Percentiles rank a stretch among this genome's conserved stretches.
Evolutionary conservation across 2,113 vertebrate species (phyloP).

Genomic region (Nesoenas mayeri): DNA sequence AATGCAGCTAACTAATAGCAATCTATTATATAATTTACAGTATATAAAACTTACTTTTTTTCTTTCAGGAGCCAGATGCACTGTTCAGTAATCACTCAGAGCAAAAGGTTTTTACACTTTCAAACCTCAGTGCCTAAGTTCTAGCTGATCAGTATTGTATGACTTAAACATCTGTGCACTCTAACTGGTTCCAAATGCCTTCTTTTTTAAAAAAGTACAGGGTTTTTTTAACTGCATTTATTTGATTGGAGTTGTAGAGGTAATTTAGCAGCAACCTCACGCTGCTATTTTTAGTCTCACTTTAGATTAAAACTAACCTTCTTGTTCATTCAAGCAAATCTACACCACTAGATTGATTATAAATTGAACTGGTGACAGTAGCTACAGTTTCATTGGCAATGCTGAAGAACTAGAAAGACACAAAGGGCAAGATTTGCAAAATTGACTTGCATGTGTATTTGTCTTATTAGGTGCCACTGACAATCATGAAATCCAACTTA

Average conservation of each 20-base stretch:
- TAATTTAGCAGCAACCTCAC: neutral
- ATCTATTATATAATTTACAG: constrained; percentile 5
- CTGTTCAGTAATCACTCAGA: neutral
- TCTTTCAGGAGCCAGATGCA: constrained; percentile 2
- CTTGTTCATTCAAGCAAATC: neutral
- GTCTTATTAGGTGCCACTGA: neutral
- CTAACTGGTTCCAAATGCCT: neutral
- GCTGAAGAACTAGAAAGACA: neutral
- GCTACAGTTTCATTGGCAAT: neutral
- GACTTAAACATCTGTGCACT: constrained; percentile 36
- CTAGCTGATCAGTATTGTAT: constrained; percentile 40
- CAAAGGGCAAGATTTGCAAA: neutral
- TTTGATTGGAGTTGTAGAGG: neutral
- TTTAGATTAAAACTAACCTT: constrained; percentile 41
- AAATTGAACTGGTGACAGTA: constrained; percentile 25
- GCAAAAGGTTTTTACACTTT: neutral
- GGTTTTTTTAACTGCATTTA: neutral
- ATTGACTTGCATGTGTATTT: neutral
- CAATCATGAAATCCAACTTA: neutral
- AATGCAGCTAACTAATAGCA: constrained; percentile 29
- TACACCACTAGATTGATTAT: neutral
- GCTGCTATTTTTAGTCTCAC: neutral
- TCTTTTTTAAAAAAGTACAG: neutral
- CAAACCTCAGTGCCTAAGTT: constrained; percentile 6
- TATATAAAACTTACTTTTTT: constrained; percentile 10